Base-by-base conservation (phyloP, 2,113 vertebrate species). In the Chionomys nivalis region DNA sequence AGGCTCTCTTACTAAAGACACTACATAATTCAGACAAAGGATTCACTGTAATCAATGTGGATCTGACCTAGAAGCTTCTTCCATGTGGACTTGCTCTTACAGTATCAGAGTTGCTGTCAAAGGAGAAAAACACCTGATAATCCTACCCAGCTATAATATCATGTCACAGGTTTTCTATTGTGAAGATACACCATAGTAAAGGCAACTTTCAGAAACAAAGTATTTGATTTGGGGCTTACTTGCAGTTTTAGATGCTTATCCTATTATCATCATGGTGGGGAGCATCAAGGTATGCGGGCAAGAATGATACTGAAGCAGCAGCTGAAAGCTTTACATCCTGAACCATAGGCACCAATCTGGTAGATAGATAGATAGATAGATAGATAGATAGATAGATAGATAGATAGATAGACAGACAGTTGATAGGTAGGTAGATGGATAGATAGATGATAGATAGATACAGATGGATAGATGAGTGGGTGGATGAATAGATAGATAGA, bases 371-470 rank as follows among this genome's bases (percentile, higher is more conserved):
- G 73, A 76, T 39, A 44, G 73, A 47, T n/a, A 31, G 75, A 77
- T 31, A 47, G 42, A 47, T 14, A 31, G 75, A 77, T 47, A 49
- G 75, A 76, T 13, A 42, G 75, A n/a, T 36, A 28, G 73, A 47
- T 44, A 26, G 75, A 77, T 6, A 47, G 42, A 76, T 4, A 14
- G 39, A 75, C 21, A n/a, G n/a, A n/a, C n/a, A n/a, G n/a, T n/a
- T n/a, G n/a, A n/a, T n/a, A n/a, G n/a, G n/a, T n/a, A 49, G 44
- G 33, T 0, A 79, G 47, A 55, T 1, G 24, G 49, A 24, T 4
- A 33, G 28, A 33, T 4, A 81, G 33, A 26, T 1, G 58, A n/a
- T 4, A 33, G n/a, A 42, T 0, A 26, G 73, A 26, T 0, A n/a
- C n/a, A 7, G n/a, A n/a, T n/a, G n/a, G n/a, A n/a, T n/a, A n/a